phyloP scores from a whole-genome alignment of 92 coral and sea anemone genomes.

The Nematostella vectensis region DNA sequence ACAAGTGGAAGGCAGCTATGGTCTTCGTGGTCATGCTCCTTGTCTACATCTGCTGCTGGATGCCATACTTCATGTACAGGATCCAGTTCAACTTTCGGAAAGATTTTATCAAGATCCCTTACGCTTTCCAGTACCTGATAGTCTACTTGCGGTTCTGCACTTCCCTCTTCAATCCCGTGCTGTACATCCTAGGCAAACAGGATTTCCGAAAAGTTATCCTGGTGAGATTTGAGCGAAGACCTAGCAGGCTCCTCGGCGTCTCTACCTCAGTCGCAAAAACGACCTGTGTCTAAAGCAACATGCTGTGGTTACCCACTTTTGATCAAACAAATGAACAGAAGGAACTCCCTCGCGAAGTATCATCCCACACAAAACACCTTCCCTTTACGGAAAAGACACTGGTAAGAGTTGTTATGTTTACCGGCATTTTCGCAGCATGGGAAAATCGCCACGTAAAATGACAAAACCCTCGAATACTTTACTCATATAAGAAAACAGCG shows the following conservation, averaged over 20 bases:
- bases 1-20: constrained; percentile 30
- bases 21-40: constrained; percentile 25
- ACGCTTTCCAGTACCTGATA: constrained; percentile 5
- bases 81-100: constrained; percentile 10
- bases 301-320: no score
- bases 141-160: constrained; percentile 34
- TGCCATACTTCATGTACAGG: constrained; percentile 21
- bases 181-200: constrained; percentile 60
- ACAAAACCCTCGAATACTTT: no score
- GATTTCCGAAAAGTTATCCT: constrained; percentile 48
- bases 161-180: constrained; percentile 53
- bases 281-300: constrained; percentile 9
- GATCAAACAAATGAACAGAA: no score
- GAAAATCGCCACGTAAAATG: no score
- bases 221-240: constrained; percentile 18
- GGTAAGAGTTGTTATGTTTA: no score
- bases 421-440: no score
- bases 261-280: constrained; percentile 4
- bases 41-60: constrained; percentile 21
- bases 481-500: no score
- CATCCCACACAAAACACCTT: no score
- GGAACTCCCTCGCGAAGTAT: no score
- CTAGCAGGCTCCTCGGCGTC: constrained; percentile 2
- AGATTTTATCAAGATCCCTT: constrained; percentile 1
- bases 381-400: no score